phyloP scores from a whole-genome alignment of 2,113 vertebrate genomes.

The Bothrops jararaca region DNA sequence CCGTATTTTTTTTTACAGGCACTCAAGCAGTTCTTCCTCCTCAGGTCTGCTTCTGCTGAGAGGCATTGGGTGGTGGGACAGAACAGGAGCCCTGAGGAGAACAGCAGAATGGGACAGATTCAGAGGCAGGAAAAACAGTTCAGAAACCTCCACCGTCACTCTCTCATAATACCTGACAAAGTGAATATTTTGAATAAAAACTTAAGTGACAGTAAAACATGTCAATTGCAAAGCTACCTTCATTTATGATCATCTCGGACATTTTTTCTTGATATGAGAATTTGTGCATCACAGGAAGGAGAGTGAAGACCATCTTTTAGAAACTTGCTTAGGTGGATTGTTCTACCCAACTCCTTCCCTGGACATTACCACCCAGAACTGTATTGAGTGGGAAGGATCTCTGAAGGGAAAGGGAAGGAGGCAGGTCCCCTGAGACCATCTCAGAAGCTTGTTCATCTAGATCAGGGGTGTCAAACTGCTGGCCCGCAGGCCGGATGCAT shows the following conservation, averaged over 20 bases:
- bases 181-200: neutral
- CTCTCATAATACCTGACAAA: neutral
- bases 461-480: no score
- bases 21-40: neutral
- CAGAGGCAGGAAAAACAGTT: neutral
- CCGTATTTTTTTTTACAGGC: neutral
- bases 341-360: neutral
- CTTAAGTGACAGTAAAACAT: neutral
- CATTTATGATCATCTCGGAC: neutral
- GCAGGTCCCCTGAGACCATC: neutral
- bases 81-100: slow-evolving; percentile 2
- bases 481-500: no score
- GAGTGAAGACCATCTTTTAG: neutral
- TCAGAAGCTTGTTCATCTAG: neutral
- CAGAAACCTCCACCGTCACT: neutral
- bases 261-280: neutral
- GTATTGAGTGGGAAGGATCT: neutral
- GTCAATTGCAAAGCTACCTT: neutral
- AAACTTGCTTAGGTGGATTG: neutral
- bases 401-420: neutral
- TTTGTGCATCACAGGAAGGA: neutral
- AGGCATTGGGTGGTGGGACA: neutral
- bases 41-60: slow-evolving; percentile 20
- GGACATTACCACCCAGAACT: neutral
- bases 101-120: neutral